Evolutionary conservation across 2,888 invertebrate species (phyloP).

Genomic region (Orchesellides sinensis): DNA sequence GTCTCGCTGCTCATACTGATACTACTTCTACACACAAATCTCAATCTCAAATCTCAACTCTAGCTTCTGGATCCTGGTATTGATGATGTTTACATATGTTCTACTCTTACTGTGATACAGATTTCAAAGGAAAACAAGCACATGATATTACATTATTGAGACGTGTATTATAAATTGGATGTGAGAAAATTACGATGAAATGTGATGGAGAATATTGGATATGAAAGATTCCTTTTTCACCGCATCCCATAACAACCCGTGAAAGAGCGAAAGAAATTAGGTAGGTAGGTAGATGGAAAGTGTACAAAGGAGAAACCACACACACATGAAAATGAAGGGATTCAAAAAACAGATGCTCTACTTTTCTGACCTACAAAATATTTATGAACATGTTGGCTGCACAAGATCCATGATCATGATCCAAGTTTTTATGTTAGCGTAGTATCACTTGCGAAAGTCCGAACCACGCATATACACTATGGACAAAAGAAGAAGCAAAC

Average conservation of each 20-base stretch:
- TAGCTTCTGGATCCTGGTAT: not conserved
- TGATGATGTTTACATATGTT: not conserved
- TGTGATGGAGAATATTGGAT: conserved; percentile 27
- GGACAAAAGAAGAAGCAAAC: not conserved
- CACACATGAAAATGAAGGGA: too few species aligned
- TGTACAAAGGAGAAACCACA: too few species aligned
- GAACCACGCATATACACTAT: conserved; percentile 1
- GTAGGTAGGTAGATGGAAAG: not conserved
- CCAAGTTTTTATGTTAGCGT: conserved; percentile 1
- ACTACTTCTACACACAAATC: too few species aligned
- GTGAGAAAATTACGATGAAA: conserved; percentile 13
- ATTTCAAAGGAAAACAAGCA: too few species aligned
- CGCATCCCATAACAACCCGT: too few species aligned
- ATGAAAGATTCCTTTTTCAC: too few species aligned
- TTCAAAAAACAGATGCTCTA: conserved; percentile 25
- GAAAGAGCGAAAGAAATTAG: not conserved
- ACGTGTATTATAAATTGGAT: too few species aligned
- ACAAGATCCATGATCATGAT: not conserved
- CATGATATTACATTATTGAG: too few species aligned
- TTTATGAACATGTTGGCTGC: conserved; percentile 29
- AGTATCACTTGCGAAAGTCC: not conserved
- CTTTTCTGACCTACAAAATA: conserved; percentile 62
- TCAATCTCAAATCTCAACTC: conserved; percentile 10
- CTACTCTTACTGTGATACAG: not conserved
- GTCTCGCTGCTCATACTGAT: too few species aligned